These are phyloP conservation scores for Acleris literana DNA, from an alignment of 2,888 invertebrate genomes.

Conservation along the genomic window DNA sequence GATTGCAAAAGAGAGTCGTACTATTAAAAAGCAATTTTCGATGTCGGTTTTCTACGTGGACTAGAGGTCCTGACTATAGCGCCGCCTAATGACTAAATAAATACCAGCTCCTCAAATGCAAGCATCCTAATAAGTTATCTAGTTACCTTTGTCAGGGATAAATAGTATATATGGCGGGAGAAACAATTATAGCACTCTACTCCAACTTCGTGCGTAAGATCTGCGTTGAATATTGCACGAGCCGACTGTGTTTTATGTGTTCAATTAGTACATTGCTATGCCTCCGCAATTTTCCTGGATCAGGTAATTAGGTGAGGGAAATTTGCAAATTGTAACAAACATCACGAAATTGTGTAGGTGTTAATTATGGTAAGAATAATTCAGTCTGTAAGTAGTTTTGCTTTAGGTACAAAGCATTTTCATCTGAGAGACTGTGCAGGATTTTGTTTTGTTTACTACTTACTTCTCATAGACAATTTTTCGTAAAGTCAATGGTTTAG, in stretches of 20 bases:
- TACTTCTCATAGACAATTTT: no score
- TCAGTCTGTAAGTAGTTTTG: no score
- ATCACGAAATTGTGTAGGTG: no score
- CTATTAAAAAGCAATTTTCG: no score
- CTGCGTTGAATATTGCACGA: slow-evolving; percentile 51
- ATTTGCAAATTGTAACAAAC: not conserved
- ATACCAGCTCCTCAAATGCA: slow-evolving; percentile 50
- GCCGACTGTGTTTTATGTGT: slow-evolving; percentile 51
- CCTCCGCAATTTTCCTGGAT: slow-evolving; percentile 39
- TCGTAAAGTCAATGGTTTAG: no score
- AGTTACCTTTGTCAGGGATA: slow-evolving; percentile 61
- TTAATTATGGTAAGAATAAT: no score
- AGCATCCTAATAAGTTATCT: slow-evolving; percentile 58
- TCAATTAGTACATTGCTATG: slow-evolving; percentile 49
- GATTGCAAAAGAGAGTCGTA: no score
- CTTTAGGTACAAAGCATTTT: no score
- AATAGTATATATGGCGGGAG: slow-evolving; percentile 48
- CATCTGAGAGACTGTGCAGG: no score
- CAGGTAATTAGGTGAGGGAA: not conserved
- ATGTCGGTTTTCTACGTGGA: no score
- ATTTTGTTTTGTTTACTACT: no score
- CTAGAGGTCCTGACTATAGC: slow-evolving; percentile 26
- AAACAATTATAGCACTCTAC: slow-evolving; percentile 50
- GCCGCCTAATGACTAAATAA: slow-evolving; percentile 50
- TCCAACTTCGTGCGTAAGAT: slow-evolving; percentile 42